Base-by-base conservation (phyloP, 2,888 invertebrate genomes). In the Tolmerus cingulatus region DNA sequence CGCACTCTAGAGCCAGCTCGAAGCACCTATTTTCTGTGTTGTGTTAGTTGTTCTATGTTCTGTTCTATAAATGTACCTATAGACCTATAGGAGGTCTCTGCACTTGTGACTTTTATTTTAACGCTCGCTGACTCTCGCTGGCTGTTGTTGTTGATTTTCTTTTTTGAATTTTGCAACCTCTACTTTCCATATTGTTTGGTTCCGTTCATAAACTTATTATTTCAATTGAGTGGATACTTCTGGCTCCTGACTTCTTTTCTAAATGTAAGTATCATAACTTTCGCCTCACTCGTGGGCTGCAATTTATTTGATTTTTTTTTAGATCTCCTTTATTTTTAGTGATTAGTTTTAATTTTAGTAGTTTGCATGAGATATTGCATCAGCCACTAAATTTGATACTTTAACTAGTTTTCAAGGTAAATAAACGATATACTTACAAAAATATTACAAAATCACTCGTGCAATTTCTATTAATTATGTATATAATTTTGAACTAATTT, bases 151-250 rank as follows among this genome's bases (percentile, higher is more conserved):
- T 27, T 30, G 16, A 51, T 82, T 5, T 82, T 55, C 14, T 30
- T 81, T 84, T 16, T 66, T 85, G 46, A 16, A 46, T 74, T 85
- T 85, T 76, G 27, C 76, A 40, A 76, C 23, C 12, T 84, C 16
- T 57, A 55, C 55, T 51, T 82, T 66, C 66, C 66, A 66, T 66
- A 74, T 37, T 66, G 27, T 81, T 40, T 55, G 81, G 46, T 51
- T 66, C 27, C 55, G 57, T 57, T 37, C n/a, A 57, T 9, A 74
- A 55, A 74, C 40, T 85, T 74, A 79, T 43, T 85, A 40, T 74
- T 85, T 74, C 43, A 85, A 85, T 85, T 85, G 40, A 85, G 85
- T 85, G 85, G 85, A 85, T 85, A 74, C 43, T 85, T 74, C 43
- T 85, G 74, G 43, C 43, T 46, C 85, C 74, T 74, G 74, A 74